phyloP scores from a whole-genome alignment of 2,888 invertebrate species.

The Papilio protenor region DNA sequence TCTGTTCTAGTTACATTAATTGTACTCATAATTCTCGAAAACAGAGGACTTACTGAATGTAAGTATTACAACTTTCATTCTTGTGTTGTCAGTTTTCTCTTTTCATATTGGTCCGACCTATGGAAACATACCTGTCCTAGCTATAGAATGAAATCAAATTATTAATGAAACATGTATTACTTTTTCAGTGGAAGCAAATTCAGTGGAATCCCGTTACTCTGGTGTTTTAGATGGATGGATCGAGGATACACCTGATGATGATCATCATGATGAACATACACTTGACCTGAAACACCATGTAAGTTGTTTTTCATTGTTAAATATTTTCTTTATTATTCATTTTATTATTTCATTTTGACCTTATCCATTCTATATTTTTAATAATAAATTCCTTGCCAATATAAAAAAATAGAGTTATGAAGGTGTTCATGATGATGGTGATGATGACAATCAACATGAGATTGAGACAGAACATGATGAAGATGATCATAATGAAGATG shows the following conservation, averaged over 20 bases:
- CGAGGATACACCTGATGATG: constrained; percentile 84
- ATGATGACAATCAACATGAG: constrained; percentile 59
- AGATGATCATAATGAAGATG: constrained; percentile 56
- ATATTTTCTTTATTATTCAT: constrained; percentile 27
- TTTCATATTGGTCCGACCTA: neutral
- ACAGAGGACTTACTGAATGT: constrained; percentile 91
- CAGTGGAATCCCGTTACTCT: constrained; percentile 88
- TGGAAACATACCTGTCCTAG: neutral
- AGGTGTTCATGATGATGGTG: constrained; percentile 59
- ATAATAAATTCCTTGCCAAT: constrained; percentile 25
- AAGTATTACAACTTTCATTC: constrained; percentile 64
- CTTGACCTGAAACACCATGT: constrained; percentile 80
- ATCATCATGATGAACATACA: constrained; percentile 82
- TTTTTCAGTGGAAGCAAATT: constrained; percentile 75
- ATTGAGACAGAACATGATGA: constrained; percentile 55
- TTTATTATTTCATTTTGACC: neutral
- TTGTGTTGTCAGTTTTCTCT: neutral
- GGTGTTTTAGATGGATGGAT: constrained; percentile 92
- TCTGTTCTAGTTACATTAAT: constrained; percentile 89
- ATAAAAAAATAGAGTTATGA: constrained; percentile 44
- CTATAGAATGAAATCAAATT: neutral
- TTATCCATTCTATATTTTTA: neutral
- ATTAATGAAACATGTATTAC: constrained; percentile 33
- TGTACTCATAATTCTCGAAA: constrained; percentile 91
- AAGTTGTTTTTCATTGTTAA: constrained; percentile 53